These are phyloP conservation scores for Paratilapia polleni DNA, from an alignment of 2,113 vertebrate species.

Conservation along the genomic window DNA sequence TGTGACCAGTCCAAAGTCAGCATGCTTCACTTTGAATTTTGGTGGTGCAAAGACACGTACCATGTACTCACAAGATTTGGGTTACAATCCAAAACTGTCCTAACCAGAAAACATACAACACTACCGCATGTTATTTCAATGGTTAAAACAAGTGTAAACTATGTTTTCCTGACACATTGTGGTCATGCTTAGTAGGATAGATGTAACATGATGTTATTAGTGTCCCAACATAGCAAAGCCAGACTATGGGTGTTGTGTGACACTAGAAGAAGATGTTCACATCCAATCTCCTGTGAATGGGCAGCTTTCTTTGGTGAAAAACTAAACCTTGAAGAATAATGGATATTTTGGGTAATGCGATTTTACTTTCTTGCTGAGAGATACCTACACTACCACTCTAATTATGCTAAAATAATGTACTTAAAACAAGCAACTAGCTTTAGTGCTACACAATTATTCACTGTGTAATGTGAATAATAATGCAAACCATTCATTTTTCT, in stretches of 20 bases:
- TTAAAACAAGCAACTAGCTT: not conserved
- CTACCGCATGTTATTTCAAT: not conserved
- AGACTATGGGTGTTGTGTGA: not conserved
- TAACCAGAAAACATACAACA: not conserved
- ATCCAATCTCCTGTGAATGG: not conserved
- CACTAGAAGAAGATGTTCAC: not conserved
- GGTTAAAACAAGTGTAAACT: not conserved
- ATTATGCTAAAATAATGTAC: no score
- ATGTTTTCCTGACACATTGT: not conserved
- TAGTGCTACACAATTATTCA: not conserved
- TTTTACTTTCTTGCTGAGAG: not conserved
- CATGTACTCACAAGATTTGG: not conserved
- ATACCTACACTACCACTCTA: no score
- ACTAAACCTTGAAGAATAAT: not conserved
- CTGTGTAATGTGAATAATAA: not conserved
- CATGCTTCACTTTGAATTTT: not conserved
- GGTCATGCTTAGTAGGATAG: not conserved
- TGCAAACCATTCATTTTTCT: not conserved
- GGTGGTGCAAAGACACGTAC: not conserved
- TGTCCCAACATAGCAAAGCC: not conserved
- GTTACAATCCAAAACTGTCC: not conserved
- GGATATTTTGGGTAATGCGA: not conserved
- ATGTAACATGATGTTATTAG: not conserved
- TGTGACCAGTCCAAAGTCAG: not conserved
- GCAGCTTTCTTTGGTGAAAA: not conserved